Base-by-base conservation (phyloP, 1,140 invertebrate species). In the Brachionus rotundiformis region DNA sequence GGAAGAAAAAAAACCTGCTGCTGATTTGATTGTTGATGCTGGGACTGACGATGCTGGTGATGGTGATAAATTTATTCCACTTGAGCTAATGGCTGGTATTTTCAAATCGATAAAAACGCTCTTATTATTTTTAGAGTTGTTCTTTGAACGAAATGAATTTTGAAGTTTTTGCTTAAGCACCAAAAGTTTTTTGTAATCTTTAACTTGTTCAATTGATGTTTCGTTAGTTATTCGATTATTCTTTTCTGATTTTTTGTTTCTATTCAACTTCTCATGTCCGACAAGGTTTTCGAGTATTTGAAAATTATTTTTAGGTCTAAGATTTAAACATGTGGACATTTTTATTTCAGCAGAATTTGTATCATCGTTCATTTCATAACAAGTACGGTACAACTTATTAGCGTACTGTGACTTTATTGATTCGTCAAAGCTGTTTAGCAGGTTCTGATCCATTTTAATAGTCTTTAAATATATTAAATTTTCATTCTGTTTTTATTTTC, bases 1-100 rank as follows among this genome's bases (percentile, higher is more conserved):
- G 6, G 10, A 13, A 2, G 11, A 29, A 4, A 31, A 63, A 3
- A 10, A 29, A 63, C 29, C n/a, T 63, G 61, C 25, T 63, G 63
- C 59, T 63, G 59, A 36, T 68, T 68, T 68, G 3, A 19, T 6
- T 54, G 47, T 16, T 54, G 10, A 71, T 41, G 19, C 68, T 71
- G 10, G 80, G 1, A 54, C 80, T 81, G 23, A 83, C 83, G 41
- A 83, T 83, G 41, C 5, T 8, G 47, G 47, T 54, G 47, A 19
- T 8, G 47, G 8, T 49, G 44, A 49, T 23, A n/a, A 0, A 36
- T 68, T 68, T 8, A 68, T 33, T 36, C 3, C 8, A 68, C 63
- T 68, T 4, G 63, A 36, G 33, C 33, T 68, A 36, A 36, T 68
- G 1, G 19, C 31, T 68, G 63, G 33, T 41, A 19, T 19, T 7